A percentile compares a stretch with the other conserved stretches of the same genome.
These are phyloP conservation scores for Rhea pennata DNA, from an alignment of 2,113 vertebrate genomes.

Conservation along the genomic window DNA sequence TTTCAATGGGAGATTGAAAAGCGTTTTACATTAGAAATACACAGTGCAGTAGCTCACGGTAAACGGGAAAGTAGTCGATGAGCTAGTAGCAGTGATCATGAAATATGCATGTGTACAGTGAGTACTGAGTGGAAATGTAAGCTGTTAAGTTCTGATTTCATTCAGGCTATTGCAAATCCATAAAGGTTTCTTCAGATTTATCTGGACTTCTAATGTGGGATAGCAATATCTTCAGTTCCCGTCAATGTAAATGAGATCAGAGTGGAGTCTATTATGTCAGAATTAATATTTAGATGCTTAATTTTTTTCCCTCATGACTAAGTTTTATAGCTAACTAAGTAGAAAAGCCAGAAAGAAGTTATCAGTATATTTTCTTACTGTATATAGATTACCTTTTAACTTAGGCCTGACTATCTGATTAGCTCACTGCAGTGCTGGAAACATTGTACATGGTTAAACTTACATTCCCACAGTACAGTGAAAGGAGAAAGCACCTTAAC, in stretches of 20 bases:
- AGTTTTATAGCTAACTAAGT: neutral
- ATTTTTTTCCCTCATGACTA: neutral
- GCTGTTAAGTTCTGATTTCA: neutral
- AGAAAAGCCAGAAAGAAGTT: neutral
- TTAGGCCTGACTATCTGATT: neutral
- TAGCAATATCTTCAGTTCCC: neutral
- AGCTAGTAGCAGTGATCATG: neutral
- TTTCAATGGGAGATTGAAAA: neutral
- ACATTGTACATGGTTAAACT: neutral
- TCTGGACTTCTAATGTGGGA: neutral
- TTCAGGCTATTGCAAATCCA: neutral
- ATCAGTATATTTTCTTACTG: neutral
- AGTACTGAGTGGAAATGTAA: neutral
- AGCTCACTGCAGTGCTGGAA: neutral
- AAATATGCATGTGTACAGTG: conserved; percentile 10
- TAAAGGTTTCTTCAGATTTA: neutral
- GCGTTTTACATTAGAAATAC: neutral
- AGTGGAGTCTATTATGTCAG: neutral
- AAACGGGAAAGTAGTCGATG: neutral
- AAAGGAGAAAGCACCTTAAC: neutral
- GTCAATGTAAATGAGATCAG: neutral
- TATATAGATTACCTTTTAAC: neutral
- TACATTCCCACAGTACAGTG: neutral
- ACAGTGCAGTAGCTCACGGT: neutral
- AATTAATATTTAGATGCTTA: neutral